A percentile compares a stretch with the other conserved stretches of the same genome.
phyloP scores from a whole-genome alignment of 2,797 vertebrate species.

The Lagorchestes hirsutus region DNA sequence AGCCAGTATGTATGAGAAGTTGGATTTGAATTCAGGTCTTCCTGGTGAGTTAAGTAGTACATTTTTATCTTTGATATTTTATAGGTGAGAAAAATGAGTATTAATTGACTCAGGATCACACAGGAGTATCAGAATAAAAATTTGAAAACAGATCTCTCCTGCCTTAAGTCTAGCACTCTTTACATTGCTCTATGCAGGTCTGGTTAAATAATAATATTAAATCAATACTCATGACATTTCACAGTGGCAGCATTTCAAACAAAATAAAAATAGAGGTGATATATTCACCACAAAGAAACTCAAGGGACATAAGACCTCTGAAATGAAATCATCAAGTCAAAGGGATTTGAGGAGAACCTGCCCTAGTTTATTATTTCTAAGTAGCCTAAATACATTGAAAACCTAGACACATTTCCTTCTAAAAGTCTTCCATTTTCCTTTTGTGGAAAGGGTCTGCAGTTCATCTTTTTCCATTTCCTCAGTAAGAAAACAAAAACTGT shows the following conservation, averaged over 20 bases:
- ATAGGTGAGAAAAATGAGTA: neutral
- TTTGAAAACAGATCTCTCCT: neutral
- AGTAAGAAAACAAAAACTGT: constrained; percentile 45
- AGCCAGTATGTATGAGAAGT: neutral
- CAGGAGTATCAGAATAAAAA: neutral
- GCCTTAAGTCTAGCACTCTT: neutral
- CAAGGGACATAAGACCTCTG: constrained; percentile 38
- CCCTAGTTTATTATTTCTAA: neutral
- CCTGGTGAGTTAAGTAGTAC: neutral
- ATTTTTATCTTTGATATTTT: neutral
- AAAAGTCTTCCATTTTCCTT: constrained; percentile 18
- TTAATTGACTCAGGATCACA: neutral
- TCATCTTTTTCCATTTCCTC: constrained; percentile 38
- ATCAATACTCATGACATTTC: constrained; percentile 47
- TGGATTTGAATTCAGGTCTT: neutral
- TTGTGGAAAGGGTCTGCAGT: constrained; percentile 14
- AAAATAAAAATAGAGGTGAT: constrained; percentile 61
- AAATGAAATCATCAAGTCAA: constrained; percentile 37
- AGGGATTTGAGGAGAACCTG: neutral
- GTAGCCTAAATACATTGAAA: constrained; percentile 27
- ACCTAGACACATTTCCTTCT: neutral
- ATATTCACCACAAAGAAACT: constrained; percentile 61
- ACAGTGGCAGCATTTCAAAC: constrained; percentile 52
- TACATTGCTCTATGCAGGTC: neutral
- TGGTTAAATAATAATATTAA: neutral